Percentiles rank a stretch among this genome's conserved stretches.
Conservation (phyloP, 2,113 vertebrate genomes). For the Neolamprologus toae region DNA sequence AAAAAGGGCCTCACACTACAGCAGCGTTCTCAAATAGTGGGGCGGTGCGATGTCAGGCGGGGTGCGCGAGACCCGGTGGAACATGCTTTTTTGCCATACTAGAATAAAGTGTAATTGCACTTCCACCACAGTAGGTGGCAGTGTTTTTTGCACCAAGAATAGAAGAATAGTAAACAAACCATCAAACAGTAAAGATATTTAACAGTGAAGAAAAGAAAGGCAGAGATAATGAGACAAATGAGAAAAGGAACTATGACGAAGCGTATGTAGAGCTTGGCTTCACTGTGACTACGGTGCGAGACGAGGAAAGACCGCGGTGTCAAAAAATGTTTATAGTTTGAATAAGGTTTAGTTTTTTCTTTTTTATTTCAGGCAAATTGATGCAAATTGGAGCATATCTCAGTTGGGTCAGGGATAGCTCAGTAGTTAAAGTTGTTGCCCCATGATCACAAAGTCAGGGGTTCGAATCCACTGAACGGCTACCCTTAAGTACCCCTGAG, state of each 20-base stretch:
- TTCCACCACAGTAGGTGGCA: background rate
- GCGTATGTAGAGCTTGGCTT: background rate
- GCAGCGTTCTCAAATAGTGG: background rate
- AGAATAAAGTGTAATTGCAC: background rate
- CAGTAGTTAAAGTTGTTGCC: background rate
- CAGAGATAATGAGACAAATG: background rate
- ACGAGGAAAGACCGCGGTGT: background rate
- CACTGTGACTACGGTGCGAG: background rate
- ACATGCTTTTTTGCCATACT: background rate
- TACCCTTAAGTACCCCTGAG: background rate
- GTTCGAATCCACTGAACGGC: background rate
- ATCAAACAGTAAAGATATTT: background rate
- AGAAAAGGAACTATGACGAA: background rate
- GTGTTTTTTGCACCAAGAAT: background rate
- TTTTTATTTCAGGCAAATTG: background rate
- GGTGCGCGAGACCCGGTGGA: accelerated
- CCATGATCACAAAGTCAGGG: background rate
- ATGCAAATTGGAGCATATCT: background rate
- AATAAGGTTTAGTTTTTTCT: accelerated
- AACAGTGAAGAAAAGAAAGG: background rate
- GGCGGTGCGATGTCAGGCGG: background rate
- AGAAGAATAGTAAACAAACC: background rate
- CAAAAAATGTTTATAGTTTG: background rate
- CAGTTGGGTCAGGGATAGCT: background rate
- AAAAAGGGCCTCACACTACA: background rate